Percentiles rank a stretch among this genome's conserved stretches.
These are phyloP conservation scores for Metopia argyrocephala DNA, from an alignment of 2,888 invertebrate species.

Conservation along the genomic window DNA sequence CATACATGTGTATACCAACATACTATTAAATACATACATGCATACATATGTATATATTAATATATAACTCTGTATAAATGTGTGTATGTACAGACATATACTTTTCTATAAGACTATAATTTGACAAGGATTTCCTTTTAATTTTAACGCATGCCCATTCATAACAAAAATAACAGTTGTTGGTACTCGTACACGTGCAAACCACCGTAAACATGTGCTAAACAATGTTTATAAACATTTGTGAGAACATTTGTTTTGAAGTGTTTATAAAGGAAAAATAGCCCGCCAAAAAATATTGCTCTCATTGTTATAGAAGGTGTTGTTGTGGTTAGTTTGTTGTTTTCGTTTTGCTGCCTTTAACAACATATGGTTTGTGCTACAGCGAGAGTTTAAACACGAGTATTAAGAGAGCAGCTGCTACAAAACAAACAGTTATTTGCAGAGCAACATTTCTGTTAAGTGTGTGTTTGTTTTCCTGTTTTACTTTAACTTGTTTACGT, in stretches of 20 bases:
- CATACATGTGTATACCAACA: conserved; percentile 29
- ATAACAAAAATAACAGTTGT: conserved; percentile 40
- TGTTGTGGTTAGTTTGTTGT: not conserved
- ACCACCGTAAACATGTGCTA: not conserved
- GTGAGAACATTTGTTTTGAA: conserved; percentile 21
- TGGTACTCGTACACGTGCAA: conserved; percentile 43
- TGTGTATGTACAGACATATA: conserved; percentile 11
- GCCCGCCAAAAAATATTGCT: conserved; percentile 31
- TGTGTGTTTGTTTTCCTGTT: conserved; percentile 34
- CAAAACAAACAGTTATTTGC: not conserved
- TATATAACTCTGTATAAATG: not conserved
- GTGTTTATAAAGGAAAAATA: conserved; percentile 13
- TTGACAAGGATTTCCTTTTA: conserved; percentile 73
- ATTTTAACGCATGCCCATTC: conserved; percentile 55
- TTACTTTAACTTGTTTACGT: conserved; percentile 62
- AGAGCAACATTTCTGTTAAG: not conserved
- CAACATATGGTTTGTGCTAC: conserved; percentile 2
- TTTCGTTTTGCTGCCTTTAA: not conserved
- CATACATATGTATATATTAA: not conserved
- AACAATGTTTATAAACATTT: conserved; percentile 51
- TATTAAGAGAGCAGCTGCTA: too few relatives aligned
- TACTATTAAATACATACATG: conserved; percentile 2
- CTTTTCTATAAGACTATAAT: conserved; percentile 54
- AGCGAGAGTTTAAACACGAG: not conserved
- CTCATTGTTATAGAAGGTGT: not conserved